Base-by-base conservation (phyloP, 2,888 invertebrate species). In the Herminia tarsipennalis region DNA sequence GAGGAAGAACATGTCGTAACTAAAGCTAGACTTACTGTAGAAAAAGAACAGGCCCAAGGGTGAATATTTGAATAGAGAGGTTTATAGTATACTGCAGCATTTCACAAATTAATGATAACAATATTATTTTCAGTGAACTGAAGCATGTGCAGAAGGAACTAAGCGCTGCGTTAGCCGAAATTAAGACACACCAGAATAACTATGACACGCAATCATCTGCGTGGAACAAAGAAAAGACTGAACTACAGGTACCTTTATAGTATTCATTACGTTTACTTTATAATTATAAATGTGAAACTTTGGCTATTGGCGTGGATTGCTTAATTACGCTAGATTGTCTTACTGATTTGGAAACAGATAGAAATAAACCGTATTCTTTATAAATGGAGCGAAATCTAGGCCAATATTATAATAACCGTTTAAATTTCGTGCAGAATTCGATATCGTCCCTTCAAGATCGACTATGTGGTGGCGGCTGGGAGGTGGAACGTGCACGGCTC, bases 1-100 rank as follows among this genome's bases (percentile, higher is more conserved):
- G 95, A 96, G 76, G 97, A 97, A 77, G 97, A 97, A 71, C 96
- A 96, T 62, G 95, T 97, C 0, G 93, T 96, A 0, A 95, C 95
- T 51, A 97, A 96, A 83, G 95, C 96, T 4, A 94, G 96, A 76
- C 86, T 97, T 2, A 95, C 95, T 2, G 95, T 94, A 42, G 96
- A 97, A 77, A 97, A 96, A 73, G 95, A 97, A 84, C 93, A 94
- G 65, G 89, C 96, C 8, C 95, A 95, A 81, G 93, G 93, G 95
- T 95, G 76, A 67, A 5, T 24, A 14, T 18, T 6, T 10, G 12
- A 12, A 12, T 18, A 6, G 2, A 22, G 6, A n/a, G 8, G 9
- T n/a, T 6, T 5, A 1, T 28, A 6, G 18, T 28, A 20, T 6
- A 3, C 21, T 16, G 4, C 3, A 14, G 4, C 17, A 8, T 25